Conservation (phyloP, 1,140 invertebrate genomes). For the Campoletis sonorensis region DNA sequence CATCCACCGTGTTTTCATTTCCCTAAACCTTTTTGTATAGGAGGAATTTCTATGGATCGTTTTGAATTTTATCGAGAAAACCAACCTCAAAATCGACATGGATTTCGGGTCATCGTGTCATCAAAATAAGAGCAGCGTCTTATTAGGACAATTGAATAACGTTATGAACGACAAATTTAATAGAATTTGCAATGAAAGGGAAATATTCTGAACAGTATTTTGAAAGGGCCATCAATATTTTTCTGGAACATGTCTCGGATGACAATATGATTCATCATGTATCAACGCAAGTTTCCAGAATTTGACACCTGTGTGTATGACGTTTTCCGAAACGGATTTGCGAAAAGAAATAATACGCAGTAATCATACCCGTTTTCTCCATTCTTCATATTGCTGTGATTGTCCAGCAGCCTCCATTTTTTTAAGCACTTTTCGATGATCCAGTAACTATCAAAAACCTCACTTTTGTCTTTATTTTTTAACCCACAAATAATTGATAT, state of each 20-base stretch:
- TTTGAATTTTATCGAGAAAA: not conserved
- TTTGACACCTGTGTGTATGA: slow-evolving; percentile 27
- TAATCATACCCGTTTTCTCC: slow-evolving; percentile 72
- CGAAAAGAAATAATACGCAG: slow-evolving; percentile 2
- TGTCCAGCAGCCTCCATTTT: slow-evolving; percentile 65
- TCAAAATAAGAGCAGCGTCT: not conserved
- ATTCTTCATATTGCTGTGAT: slow-evolving; percentile 69
- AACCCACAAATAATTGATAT: too few species aligned
- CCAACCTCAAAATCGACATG: not conserved
- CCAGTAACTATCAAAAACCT: too few species aligned
- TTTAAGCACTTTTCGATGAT: too few species aligned
- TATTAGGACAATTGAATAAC: not conserved
- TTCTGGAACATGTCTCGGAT: not conserved
- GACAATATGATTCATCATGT: slow-evolving; percentile 12
- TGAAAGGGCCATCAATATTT: not conserved
- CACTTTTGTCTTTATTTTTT: too few species aligned
- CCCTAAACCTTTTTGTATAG: not conserved
- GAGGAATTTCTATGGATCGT: not conserved
- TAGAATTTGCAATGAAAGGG: not conserved
- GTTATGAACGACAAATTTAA: not conserved
- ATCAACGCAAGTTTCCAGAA: not conserved
- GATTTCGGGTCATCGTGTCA: not conserved
- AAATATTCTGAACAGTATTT: not conserved
- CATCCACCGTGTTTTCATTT: not conserved
- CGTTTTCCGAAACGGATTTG: slow-evolving; percentile 1